These are phyloP conservation scores for Drosophila asahinai DNA, from an alignment of 1,140 invertebrate species.

Conservation along the genomic window DNA sequence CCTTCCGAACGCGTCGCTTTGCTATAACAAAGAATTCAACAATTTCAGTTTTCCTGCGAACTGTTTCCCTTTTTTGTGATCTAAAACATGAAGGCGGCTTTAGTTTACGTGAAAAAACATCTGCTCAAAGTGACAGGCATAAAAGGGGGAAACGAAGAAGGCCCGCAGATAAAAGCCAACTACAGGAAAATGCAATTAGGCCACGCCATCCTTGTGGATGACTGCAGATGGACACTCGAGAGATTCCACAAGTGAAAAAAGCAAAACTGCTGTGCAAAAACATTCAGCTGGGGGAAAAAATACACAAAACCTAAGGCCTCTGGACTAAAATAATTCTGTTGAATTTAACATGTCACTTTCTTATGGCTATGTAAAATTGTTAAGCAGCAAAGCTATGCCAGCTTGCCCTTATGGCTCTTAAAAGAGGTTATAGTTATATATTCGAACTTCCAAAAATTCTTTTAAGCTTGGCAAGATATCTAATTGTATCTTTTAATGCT, in stretches of 20 bases:
- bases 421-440: background rate
- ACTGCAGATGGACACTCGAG: background rate
- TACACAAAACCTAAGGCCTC: background rate
- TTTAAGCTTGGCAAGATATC: background rate
- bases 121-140: slow-evolving; percentile 3
- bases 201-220: slow-evolving; percentile 4
- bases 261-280: background rate
- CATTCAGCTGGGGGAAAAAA: slow-evolving; percentile 1
- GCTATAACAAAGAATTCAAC: slow-evolving; percentile 3
- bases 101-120: slow-evolving; percentile 10
- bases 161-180: background rate
- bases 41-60: slow-evolving; percentile 10
- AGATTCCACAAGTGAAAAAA: background rate
- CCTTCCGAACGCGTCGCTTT: background rate
- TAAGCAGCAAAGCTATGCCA: slow-evolving; percentile 1
- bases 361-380: slow-evolving; percentile 4
- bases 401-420: background rate
- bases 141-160: background rate
- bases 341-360: background rate
- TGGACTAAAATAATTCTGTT: background rate
- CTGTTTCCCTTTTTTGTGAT: slow-evolving; percentile 3
- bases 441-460: background rate
- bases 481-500: background rate
- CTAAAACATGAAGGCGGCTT: slow-evolving; percentile 11
- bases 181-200: slow-evolving; percentile 40